Evolutionary conservation across 53 echinoderm and acorn worm genomes (phyloP).

Genomic region (Temnopleurus reevesii): DNA sequence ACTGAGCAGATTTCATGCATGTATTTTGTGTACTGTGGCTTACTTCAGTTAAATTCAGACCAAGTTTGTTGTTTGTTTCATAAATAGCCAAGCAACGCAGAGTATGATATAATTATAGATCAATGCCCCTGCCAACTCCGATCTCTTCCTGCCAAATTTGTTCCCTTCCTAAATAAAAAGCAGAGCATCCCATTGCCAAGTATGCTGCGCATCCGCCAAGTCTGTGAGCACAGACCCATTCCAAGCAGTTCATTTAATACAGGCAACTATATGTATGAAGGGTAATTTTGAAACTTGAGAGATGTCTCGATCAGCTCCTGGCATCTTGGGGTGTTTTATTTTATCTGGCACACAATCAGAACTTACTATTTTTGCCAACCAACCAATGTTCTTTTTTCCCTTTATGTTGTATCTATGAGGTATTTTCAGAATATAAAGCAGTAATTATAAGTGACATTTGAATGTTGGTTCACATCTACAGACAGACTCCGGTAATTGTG

Average conservation of each 20-base stretch:
- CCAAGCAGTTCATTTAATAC: no score
- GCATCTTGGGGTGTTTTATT: background rate
- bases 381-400: no score
- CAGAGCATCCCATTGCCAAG: background rate
- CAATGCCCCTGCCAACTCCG: background rate
- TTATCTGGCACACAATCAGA: background rate
- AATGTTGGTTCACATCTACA: no score
- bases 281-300: no score
- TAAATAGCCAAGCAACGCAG: constrained; percentile 9
- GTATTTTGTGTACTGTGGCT: background rate
- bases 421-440: no score
- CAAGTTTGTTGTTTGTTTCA: constrained; percentile 2
- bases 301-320: background rate
- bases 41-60: background rate
- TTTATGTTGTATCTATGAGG: no score
- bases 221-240: background rate
- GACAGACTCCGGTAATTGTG: no score
- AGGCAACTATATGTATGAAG: no score
- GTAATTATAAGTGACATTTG: no score
- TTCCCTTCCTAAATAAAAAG: background rate
- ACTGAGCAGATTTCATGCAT: background rate
- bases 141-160: background rate
- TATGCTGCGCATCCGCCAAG: background rate
- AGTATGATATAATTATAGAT: background rate
- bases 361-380: background rate